Evolutionary conservation across 2,888 invertebrate species (phyloP).

Genomic region (Cephus rjabovi): DNA sequence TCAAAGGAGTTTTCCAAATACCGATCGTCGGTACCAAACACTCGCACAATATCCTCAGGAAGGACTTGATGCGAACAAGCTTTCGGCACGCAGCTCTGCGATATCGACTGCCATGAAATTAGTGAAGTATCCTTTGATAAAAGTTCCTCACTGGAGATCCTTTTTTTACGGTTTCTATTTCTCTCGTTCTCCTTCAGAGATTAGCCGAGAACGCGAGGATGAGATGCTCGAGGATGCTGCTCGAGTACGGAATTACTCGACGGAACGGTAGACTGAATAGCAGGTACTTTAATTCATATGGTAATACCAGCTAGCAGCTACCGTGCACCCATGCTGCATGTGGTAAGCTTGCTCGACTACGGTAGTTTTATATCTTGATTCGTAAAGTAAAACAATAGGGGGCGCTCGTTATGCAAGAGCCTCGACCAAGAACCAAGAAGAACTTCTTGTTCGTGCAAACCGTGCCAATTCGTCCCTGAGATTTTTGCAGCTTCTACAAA

Average conservation of each 20-base stretch:
- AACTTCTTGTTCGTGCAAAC: background rate
- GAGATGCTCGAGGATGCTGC: too few species aligned
- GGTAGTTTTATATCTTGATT: background rate
- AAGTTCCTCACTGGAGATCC: background rate
- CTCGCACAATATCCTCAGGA: too few species aligned
- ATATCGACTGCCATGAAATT: background rate
- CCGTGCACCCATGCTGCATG: background rate
- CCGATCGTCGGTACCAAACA: background rate
- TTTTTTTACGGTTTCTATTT: background rate
- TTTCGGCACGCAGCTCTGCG: background rate
- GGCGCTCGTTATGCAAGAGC: background rate
- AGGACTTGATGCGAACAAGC: too few species aligned
- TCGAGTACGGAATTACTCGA: background rate
- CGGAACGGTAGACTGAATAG: background rate
- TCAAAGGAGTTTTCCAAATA: background rate
- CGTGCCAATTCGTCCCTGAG: background rate
- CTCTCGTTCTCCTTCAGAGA: background rate
- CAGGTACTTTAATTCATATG: background rate
- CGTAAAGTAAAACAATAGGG: background rate
- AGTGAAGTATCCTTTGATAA: background rate
- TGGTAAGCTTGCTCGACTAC: background rate
- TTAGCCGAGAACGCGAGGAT: background rate
- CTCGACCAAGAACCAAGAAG: background rate
- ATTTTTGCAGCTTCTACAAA: conserved; percentile 20
- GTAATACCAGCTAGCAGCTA: background rate